Base-by-base conservation (phyloP, 2,888 invertebrate genomes). In the Synanthedon myopaeformis region DNA sequence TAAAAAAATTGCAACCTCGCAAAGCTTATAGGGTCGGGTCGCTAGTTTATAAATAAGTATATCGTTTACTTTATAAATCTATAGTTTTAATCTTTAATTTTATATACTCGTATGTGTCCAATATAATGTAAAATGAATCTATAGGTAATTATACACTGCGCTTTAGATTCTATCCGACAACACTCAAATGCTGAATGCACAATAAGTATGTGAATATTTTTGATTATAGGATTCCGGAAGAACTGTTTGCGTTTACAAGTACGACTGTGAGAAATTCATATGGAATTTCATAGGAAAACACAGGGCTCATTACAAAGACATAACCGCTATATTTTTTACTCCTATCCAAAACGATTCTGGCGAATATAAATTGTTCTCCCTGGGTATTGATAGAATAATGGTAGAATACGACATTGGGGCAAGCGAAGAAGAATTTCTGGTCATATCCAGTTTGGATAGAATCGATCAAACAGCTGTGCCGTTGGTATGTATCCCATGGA, bases 401-500 rank as follows among this genome's bases (percentile, higher is more conserved):
- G 85, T 90, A 11, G 90, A 91, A 65, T 92, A 91, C 58, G 89
- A 90, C 58, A 69, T 91, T 48, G 78, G 74, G 0, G 65, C 67
- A 19, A 89, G 89, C 76, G 78, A 66, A 3, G 67, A 77, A 0
- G 85, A 82, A 56, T 72, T 68, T 52, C 65, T 90, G 49, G 76
- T 77, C 58, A 65, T 89, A 13, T 54, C 66, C n/a, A 86, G 88
- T 49, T 68, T 89, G 54, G 89, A 91, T 56, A 75, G 90, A 52
- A 85, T 93, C 48, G 93, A 93, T 56, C 92, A 92, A 71, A 81
- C 85, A 19, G 91, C 91, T 0, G 64, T 89, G 4, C 93, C 93
- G 0, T 69, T 89, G 19, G 76, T 82, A 48, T 89, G 67, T 0
- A 76, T 82, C 3, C 64, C 67, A 45, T 87, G 85, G 85, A 81